Conservation (phyloP, 2,888 invertebrate species). For the Phaedon cochleariae region DNA sequence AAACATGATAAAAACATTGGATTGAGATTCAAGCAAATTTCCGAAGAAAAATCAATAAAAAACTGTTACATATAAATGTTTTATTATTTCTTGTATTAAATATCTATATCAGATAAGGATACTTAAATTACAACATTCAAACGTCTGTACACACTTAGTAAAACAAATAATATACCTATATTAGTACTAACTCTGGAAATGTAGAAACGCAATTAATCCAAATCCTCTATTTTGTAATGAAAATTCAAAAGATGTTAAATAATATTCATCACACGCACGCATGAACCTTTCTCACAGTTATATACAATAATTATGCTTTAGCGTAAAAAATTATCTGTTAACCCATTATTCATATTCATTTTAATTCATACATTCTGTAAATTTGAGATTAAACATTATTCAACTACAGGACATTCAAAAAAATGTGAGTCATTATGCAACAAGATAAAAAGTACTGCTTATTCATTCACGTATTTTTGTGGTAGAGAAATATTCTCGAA, state of each 20-base stretch:
- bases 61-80: slow-evolving; percentile 41
- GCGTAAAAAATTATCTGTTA: slow-evolving; percentile 43
- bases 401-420: slow-evolving; percentile 23
- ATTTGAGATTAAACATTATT: slow-evolving; percentile 23
- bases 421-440: neutral
- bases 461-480: neutral
- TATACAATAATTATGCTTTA: slow-evolving; percentile 44
- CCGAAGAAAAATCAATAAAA: neutral
- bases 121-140: slow-evolving; percentile 44
- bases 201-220: slow-evolving; percentile 15
- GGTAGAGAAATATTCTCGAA: slow-evolving; percentile 13
- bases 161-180: slow-evolving; percentile 37
- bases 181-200: slow-evolving; percentile 44
- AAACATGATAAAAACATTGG: too few relatives aligned
- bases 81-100: slow-evolving; percentile 42
- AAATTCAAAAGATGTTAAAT: slow-evolving; percentile 35
- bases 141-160: slow-evolving; percentile 42
- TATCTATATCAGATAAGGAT: slow-evolving; percentile 38
- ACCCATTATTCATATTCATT: slow-evolving; percentile 21
- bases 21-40: too few relatives aligned
- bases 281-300: slow-evolving; percentile 37
- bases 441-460: neutral
- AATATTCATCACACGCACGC: slow-evolving; percentile 37
- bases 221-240: slow-evolving; percentile 19
- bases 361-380: slow-evolving; percentile 19